phyloP scores from a whole-genome alignment of 2,888 invertebrate species.

The Nowickia ferox region DNA sequence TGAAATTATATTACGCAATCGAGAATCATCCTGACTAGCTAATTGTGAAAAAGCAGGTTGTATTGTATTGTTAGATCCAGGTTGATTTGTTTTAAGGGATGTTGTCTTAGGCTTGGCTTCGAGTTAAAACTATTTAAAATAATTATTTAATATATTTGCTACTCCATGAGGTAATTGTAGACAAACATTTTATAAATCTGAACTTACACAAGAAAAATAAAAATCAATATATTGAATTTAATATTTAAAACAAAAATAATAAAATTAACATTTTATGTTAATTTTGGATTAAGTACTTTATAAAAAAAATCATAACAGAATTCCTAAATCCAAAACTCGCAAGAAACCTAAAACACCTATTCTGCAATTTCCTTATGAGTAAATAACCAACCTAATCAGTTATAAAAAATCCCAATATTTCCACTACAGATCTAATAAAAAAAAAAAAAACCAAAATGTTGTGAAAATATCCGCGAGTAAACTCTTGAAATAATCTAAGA shows the following conservation, averaged over 20 bases:
- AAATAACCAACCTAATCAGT: background rate
- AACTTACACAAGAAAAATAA: no score
- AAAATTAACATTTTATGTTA: background rate
- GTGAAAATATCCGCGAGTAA: no score
- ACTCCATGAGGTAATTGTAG: slow-evolving; percentile 1
- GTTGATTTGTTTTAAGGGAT: background rate
- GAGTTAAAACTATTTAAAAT: background rate
- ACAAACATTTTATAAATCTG: background rate
- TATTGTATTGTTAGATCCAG: background rate
- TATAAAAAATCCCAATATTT: background rate
- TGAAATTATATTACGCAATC: no score
- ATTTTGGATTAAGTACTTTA: no score
- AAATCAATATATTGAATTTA: no score
- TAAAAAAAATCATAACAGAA: background rate
- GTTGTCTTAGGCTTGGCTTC: background rate
- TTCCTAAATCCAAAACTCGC: background rate
- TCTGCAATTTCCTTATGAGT: background rate
- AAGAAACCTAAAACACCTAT: background rate
- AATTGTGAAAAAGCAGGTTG: background rate
- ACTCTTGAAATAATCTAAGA: no score
- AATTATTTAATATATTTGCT: background rate
- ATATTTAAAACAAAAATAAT: background rate
- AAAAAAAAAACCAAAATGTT: no score
- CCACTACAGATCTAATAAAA: no score
- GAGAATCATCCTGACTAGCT: no score